A percentile compares a stretch with the other conserved stretches of the same genome.
Conservation (phyloP, 2,888 invertebrate species). For the Amblyjoppa proteus region DNA sequence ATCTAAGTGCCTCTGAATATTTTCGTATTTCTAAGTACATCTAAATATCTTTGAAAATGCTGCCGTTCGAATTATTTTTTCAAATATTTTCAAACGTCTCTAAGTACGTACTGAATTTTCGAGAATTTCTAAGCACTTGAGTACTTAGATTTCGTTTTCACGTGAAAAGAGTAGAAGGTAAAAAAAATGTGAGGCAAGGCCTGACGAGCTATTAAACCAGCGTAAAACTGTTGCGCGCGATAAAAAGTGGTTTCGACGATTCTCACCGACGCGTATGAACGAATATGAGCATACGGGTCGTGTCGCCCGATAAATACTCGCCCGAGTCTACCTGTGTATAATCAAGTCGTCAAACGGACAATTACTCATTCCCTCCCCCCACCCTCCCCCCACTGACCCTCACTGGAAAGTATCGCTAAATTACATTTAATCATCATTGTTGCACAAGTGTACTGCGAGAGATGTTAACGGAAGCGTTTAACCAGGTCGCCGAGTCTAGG, state of each 20-base stretch:
- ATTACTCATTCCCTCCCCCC: slow-evolving; percentile 13
- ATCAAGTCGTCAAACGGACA: slow-evolving; percentile 17
- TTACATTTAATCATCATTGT: slow-evolving; percentile 48
- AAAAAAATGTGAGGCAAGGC: background rate
- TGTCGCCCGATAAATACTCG: slow-evolving; percentile 11
- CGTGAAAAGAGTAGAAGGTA: no score
- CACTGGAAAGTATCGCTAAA: slow-evolving; percentile 11
- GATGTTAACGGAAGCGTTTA: slow-evolving; percentile 56
- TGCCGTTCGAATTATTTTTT: no score
- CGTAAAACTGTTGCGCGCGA: background rate
- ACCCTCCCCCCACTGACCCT: no score
- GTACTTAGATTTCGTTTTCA: no score
- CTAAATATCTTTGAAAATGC: no score
- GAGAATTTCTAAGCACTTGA: no score
- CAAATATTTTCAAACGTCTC: no score
- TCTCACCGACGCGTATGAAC: background rate
- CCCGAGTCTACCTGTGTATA: background rate
- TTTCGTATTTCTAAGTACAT: no score
- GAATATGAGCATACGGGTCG: slow-evolving; percentile 19
- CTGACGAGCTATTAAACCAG: background rate
- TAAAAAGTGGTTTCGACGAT: background rate
- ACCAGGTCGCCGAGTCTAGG: slow-evolving; percentile 62
- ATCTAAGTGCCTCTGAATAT: no score
- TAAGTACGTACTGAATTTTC: no score
- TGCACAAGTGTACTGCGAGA: background rate